Evolutionary conservation across 2,797 vertebrate genomes (phyloP).

Genomic region (Mastacembelus armatus): DNA sequence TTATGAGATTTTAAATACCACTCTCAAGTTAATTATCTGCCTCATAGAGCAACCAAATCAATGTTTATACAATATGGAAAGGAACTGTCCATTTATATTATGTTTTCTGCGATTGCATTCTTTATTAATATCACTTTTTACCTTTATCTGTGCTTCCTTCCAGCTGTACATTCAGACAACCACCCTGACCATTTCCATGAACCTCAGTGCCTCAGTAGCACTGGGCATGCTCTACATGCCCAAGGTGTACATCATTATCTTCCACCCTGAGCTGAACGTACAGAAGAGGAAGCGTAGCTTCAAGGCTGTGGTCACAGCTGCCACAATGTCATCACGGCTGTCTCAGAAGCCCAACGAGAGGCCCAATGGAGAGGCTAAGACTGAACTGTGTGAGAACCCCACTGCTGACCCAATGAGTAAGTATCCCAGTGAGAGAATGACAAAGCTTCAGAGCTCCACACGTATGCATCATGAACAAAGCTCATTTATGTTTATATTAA

Average conservation of each 20-base stretch:
- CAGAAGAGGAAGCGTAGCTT: conserved; percentile 99
- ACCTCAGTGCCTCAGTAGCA: conserved; percentile 98
- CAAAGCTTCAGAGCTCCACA: conserved; percentile 10
- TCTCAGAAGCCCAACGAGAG: conserved; percentile 96
- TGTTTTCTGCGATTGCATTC: conserved; percentile 6
- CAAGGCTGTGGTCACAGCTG: conserved; percentile 98
- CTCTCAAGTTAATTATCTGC: conserved; percentile 28
- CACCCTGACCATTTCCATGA: conserved; percentile 99
- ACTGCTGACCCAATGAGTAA: conserved; percentile 80
- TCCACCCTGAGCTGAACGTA: conserved; percentile 98
- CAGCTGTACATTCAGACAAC: conserved; percentile 99
- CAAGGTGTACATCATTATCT: conserved; percentile 99
- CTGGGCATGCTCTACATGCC: conserved; percentile 99
- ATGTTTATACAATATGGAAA: conserved; percentile 9
- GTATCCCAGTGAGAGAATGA: conserved; percentile 39
- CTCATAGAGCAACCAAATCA: conserved; percentile 31
- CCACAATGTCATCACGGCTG: conserved; percentile 97
- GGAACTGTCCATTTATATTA: neutral
- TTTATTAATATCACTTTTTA: conserved; percentile 10
- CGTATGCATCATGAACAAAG: neutral
- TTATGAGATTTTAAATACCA: conserved; percentile 35
- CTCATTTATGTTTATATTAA: neutral
- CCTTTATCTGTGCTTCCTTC: conserved; percentile 30
- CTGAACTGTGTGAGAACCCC: conserved; percentile 94
- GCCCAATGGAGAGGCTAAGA: conserved; percentile 98